Conservation (phyloP, 2,888 invertebrate species). For the Nymphalis urticae region DNA sequence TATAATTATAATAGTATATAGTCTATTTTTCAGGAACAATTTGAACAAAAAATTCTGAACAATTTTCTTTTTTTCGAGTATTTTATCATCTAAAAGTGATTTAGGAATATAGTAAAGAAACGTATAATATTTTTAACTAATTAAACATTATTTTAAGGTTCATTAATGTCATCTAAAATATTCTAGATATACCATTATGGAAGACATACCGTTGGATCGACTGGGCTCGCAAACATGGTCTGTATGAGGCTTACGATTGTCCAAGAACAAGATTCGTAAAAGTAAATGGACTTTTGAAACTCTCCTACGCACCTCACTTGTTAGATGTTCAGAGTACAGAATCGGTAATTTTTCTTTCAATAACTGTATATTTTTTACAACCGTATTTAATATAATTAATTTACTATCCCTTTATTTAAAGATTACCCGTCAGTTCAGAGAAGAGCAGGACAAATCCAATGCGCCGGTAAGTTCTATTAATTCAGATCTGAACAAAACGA, state of each 20-base stretch:
- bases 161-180: neutral
- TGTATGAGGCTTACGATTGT: slow-evolving; percentile 68
- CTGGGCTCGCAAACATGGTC: slow-evolving; percentile 67
- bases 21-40: no score
- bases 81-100: no score
- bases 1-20: no score
- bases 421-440: slow-evolving; percentile 58
- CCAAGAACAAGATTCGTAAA: slow-evolving; percentile 64
- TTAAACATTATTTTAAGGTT: no score
- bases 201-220: slow-evolving; percentile 72
- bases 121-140: no score
- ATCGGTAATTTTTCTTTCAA: slow-evolving; percentile 50
- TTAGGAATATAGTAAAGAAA: no score
- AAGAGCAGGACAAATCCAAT: slow-evolving; percentile 52
- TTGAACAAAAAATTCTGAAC: no score
- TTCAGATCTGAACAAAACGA: neutral
- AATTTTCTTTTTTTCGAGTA: no score
- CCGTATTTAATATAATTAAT: neutral
- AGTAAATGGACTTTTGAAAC: slow-evolving; percentile 65
- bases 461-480: slow-evolving; percentile 42
- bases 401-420: slow-evolving; percentile 44
- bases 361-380: neutral
- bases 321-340: slow-evolving; percentile 69
- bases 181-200: slow-evolving; percentile 66
- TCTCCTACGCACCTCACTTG: slow-evolving; percentile 68